Base-by-base conservation (phyloP, 2,797 vertebrate genomes). In the Heterohyrax brucei region DNA sequence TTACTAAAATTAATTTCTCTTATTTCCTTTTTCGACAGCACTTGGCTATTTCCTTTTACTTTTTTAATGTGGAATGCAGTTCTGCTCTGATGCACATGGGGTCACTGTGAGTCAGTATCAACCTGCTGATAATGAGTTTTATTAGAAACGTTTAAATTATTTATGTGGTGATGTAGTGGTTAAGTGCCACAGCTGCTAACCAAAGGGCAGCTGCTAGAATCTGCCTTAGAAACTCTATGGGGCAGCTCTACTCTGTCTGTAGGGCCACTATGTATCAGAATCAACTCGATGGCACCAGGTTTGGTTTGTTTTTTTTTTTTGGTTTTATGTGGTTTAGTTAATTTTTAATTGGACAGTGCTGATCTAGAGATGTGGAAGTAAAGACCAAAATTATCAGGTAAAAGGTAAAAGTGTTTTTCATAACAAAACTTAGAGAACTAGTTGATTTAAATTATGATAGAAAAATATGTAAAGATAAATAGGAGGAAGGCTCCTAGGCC, bases 391-490 rank as follows among this genome's bases (percentile, higher is more conserved):
- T 39, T 83, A 50, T n/a, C 33, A 64, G 26, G 19, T 64, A 85
- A 89, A 85, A 89, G 46, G 73, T 75, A 26, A 80, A 88, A 87
- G 24, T 89, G n/a, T 2, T 64, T 87, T 88, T 91, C 59, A 48
- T 48, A 77, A 61, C 16, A 80, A 80, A 84, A 88, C 28, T 78
- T 75, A 50, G 3, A 73, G 48, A 96, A 79, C 18, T 66, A 78
- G 24, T 59, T 87, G 62, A 80, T 72, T 61, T 78, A 90, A 92
- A 68, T 22, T 85, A 30, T 7, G 53, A 73, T 39, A 91, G 94
- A 70, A 89, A 89, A 89, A 89, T 64, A 66, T 0, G 14, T 10
- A 79, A 30, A 75, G 14, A 44, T 56, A 24, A 46, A 64, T 91
- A 56, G 64, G 87, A 86, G 10, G n/a, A 87, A 91, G 33, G 8